A percentile compares a stretch with the other conserved stretches of the same genome.
phyloP scores from a whole-genome alignment of 1,140 invertebrate species.

The Acyrthosiphon pisum region DNA sequence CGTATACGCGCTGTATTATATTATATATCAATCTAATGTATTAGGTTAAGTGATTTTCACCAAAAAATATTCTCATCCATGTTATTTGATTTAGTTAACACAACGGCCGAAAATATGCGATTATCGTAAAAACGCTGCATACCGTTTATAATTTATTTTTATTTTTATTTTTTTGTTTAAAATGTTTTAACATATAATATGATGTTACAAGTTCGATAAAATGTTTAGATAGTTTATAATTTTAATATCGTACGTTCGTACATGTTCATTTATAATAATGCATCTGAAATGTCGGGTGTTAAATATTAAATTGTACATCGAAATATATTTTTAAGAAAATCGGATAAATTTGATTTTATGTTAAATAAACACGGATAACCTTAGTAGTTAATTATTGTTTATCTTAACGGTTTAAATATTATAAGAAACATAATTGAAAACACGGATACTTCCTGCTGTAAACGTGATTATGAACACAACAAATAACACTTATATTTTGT shows the following conservation, averaged over 20 bases:
- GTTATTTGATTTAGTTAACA: background rate
- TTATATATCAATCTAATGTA: too few species aligned
- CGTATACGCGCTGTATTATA: too few species aligned
- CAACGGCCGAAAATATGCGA: background rate
- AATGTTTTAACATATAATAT: background rate
- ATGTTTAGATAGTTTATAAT: background rate
- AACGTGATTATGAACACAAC: background rate
- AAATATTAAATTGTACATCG: background rate
- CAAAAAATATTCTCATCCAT: background rate
- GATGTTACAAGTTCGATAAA: background rate
- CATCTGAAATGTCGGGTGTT: background rate
- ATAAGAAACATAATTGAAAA: background rate
- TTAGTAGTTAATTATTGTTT: constrained; percentile 1
- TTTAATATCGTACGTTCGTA: background rate
- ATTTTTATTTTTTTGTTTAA: background rate
- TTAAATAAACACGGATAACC: background rate
- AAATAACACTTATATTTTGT: background rate
- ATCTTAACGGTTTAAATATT: background rate
- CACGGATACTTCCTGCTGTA: background rate
- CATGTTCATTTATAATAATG: background rate
- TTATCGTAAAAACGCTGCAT: background rate
- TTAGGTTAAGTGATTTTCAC: background rate
- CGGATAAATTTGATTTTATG: background rate
- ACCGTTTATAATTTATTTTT: background rate
- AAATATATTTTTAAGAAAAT: background rate